Evolutionary conservation across 2,113 vertebrate species (phyloP), one percentile per base, ranked within the genome.

Genomic region (Spermophilus dauricus): DNA sequence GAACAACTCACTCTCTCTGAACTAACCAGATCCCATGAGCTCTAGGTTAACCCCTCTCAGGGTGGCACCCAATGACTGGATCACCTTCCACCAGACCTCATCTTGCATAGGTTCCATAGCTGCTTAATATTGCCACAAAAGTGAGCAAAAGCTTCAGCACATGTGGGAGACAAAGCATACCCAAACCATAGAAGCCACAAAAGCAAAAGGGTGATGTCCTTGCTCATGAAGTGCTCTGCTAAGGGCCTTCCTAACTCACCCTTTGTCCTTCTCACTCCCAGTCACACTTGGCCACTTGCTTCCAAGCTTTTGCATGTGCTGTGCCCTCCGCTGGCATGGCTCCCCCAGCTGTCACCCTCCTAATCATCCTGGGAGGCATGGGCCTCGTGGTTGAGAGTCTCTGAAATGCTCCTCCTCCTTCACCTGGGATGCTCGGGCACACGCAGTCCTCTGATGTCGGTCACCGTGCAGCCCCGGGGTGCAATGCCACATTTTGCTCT

Each of bases 151-250:
- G 56, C 6, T 22, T 17, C 26, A 16, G 1, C 56, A 4, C 48
- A 78, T 16, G 20, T 28, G 45, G 13, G 17, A 28, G 17, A 32
- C 34, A 63, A 45, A 39, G 2, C 12, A 39, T 17, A 82, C 18
- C 26, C 32, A 37, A 72, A 39, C 13, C 48, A 51, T 20, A 14
- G 12, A 30, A 42, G 20, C 18, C 70, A 17, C 11, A 13, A 30
- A 8, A 18, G 12, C 0, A 7, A 22, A 53, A 13, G 1, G 26
- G 1, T n/a, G 3, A 10, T 1, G n/a, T 12, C 24, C 45, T 6
- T 13, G 3, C 34, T 22, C 63, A 45, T 39, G 24, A 17, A 4
- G 11, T 4, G 5, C 37, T 94, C 65, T n/a, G 45, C 58, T n/a
- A 30, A 18, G 9, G 14, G 37, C 12, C 70, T 45, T 72, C 58